Base-by-base conservation (phyloP, 2,113 vertebrate species). In the Suricata suricatta region DNA sequence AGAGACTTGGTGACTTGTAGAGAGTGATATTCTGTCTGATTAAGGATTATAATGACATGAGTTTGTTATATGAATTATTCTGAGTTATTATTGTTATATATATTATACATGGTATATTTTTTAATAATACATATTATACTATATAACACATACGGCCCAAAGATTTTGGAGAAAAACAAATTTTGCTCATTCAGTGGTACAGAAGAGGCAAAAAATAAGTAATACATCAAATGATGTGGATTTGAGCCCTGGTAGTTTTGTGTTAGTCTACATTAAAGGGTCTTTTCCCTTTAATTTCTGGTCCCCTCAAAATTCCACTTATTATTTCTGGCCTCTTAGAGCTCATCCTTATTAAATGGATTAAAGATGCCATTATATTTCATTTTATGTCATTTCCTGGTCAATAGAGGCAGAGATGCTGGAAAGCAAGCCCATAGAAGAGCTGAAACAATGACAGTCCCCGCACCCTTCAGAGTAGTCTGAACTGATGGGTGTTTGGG, bases 401-500 rank as follows among this genome's bases (percentile, higher is more conserved):
- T 66, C 63, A 41, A 6, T 6, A 72, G 57, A 50, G 29, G 60
- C 44, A 84, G 52, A 29, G 9, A 4, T 60, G 50, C 15, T 90
- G 76, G 68, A 69, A 71, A 76, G 52, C 1, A 2, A 74, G 25
- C 3, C 35, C 12, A 0, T 29, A 52, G 68, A 33, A 60, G 14
- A n/a, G 44, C 7, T 25, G 7, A 52, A 71, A 19, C 23, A 3
- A 0, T 23, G 15, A 4, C 17, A 13, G 11, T 17, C n/a, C 5
- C 15, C 50, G 3, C 6, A 29, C 14, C 27, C 19, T 54, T 38
- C 25, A 21, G 54, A 15, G 1, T 29, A 71, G 4, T 17, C 15
- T 19, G 3, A 6, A 11, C 27, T 27, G 1, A 2, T 17, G 4
- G 16, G 19, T 27, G 1, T 0, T 23, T 7, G 16, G 21, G 13